Conservation (phyloP, 2,113 vertebrate genomes). For the Anguilla rostrata region DNA sequence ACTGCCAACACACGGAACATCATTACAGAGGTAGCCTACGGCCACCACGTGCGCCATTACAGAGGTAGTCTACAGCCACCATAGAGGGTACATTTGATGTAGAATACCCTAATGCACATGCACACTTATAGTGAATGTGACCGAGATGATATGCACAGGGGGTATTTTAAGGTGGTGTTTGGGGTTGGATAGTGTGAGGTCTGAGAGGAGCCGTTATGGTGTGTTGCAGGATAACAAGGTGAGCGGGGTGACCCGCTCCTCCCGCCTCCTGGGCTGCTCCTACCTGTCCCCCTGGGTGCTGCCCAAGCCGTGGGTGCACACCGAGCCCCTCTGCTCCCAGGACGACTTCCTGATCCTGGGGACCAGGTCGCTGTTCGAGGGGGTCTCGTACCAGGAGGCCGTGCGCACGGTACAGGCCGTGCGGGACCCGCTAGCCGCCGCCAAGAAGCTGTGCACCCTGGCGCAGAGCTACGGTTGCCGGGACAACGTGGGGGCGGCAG, state of each 20-base stretch:
- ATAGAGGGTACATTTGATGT: no score
- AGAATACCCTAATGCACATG: no score
- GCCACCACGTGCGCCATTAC: no score
- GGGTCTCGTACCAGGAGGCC: constrained; percentile 84
- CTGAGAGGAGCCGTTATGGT: not conserved
- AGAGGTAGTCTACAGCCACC: no score
- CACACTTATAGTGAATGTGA: no score
- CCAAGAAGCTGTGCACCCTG: constrained; percentile 91
- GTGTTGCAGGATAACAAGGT: constrained; percentile 91
- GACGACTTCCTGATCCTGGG: constrained; percentile 92
- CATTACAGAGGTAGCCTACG: no score
- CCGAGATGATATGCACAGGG: no score
- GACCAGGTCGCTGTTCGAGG: constrained; percentile 87
- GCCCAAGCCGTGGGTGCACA: constrained; percentile 86
- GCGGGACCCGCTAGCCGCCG: constrained; percentile 81
- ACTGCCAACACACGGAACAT: no score
- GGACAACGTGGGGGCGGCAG: constrained; percentile 88
- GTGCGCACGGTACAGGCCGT: constrained; percentile 80
- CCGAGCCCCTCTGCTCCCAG: constrained; percentile 80
- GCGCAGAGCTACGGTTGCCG: constrained; percentile 94
- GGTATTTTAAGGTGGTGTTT: no score
- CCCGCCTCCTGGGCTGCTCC: constrained; percentile 90
- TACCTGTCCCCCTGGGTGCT: constrained; percentile 92
- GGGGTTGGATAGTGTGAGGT: not conserved
- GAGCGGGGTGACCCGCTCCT: constrained; percentile 95